phyloP scores from a whole-genome alignment of 53 echinoderm and acorn worm genomes.

The Paracentrotus lividus region DNA sequence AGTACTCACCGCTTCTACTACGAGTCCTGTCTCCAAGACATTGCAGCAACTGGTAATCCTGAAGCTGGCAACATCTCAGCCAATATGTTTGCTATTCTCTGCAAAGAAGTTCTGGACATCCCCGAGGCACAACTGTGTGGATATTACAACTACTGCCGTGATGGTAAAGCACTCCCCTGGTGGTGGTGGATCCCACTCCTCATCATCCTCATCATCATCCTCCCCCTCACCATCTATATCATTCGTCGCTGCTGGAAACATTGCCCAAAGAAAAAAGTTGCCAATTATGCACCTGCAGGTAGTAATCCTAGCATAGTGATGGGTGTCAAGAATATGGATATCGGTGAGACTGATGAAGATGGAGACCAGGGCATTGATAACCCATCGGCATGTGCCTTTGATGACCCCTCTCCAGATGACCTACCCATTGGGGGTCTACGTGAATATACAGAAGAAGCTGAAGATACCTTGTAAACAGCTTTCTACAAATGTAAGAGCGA shows the following conservation, averaged over 20 bases:
- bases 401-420: not conserved
- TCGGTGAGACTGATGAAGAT: not conserved
- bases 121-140: slow-evolving; percentile 78
- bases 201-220: slow-evolving; percentile 2
- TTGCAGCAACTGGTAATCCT: slow-evolving; percentile 76
- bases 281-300: too few relatives aligned
- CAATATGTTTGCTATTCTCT: slow-evolving; percentile 86
- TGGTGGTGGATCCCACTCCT: slow-evolving; percentile 74
- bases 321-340: too few relatives aligned
- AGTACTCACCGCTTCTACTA: slow-evolving; percentile 83
- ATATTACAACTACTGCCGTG: slow-evolving; percentile 77
- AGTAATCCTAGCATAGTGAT: too few relatives aligned
- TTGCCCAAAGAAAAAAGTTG: not conserved
- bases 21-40: slow-evolving; percentile 81
- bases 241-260: not conserved
- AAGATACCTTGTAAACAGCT: not conserved
- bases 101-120: slow-evolving; percentile 75
- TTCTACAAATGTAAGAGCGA: not conserved
- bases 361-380: not conserved
- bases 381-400: not conserved
- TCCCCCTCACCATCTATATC: too few relatives aligned
- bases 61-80: slow-evolving; percentile 80
- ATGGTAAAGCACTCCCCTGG: not conserved
- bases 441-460: not conserved
- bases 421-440: not conserved